These are phyloP conservation scores for Promerops cafer DNA, from an alignment of 2,113 vertebrate genomes.

Conservation along the genomic window DNA sequence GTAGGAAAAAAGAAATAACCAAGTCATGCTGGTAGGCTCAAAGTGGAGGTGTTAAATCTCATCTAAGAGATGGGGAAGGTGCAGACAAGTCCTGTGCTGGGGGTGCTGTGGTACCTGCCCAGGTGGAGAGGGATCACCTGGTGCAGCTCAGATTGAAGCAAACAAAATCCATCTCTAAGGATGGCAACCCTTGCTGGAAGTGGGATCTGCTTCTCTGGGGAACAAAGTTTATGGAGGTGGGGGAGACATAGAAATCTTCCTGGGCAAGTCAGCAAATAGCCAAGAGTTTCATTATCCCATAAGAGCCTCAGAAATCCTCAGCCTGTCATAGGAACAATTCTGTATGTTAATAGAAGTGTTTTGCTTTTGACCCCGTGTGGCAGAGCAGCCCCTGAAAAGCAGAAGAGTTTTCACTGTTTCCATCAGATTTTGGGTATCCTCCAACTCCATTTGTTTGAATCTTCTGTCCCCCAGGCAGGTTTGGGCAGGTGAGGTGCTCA, in stretches of 20 bases:
- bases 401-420: not conserved
- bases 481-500: not conserved
- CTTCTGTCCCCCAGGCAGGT: not conserved
- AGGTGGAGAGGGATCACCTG: not conserved
- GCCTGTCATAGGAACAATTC: not conserved
- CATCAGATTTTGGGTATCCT: not conserved
- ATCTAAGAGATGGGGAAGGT: not conserved
- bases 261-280: not conserved
- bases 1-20: not conserved
- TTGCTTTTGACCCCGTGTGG: not conserved
- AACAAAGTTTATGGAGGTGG: not conserved
- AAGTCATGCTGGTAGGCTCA: not conserved
- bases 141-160: not conserved
- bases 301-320: not conserved
- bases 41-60: not conserved
- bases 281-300: not conserved
- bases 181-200: not conserved
- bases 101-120: not conserved
- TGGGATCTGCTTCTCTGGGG: not conserved
- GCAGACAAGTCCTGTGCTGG: not conserved
- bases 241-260: not conserved
- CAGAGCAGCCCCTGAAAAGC: not conserved
- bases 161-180: not conserved
- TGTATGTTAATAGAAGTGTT: not conserved
- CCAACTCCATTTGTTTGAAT: not conserved